Evolutionary conservation across 2,888 invertebrate species (phyloP), one percentile per base, ranked within the genome.

Genomic region (Callinectes sapidus): DNA sequence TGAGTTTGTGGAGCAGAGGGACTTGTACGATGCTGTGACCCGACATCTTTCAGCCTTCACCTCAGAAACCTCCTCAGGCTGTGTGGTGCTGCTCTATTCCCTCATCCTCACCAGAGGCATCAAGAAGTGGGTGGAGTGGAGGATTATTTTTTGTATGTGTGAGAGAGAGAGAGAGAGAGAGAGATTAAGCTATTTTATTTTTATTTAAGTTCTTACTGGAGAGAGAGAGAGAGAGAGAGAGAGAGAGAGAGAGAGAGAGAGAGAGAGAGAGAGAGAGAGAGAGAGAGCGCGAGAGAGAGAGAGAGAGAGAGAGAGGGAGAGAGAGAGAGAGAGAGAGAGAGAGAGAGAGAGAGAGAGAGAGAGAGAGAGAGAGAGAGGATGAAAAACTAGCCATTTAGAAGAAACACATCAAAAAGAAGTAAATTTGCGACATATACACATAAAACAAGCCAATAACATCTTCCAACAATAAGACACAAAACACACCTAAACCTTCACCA

Each of bases 41-140:
- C 95, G 95, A 55, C 95, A 95, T 88, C 94, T 95, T 2, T 94
- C 94, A 95, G 95, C 94, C 92, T 95, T 94, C 95, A 96, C 95
- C 95, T 95, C 42, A 92, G 93, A 94, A 71, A 94, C 93, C 61
- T 92, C 95, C 85, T 95, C 95, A 77, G 96, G 96, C n/a, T 96
- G 96, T 35, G 95, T 96, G 35, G 95, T 96, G 14, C 95, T 96
- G 18, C 95, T 96, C 18, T 96, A 96, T 95, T 96, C 96, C n/a
- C 95, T 95, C 61, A 95, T 96, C 87, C 95, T 96, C 28, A 96
- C 96, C 2, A 95, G 96, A 90, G 96, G 96, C 85, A 95, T 96
- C 55, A 95, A 96, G 71, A 95, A 95, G 96, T 96, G 95, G 95
- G 96, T 95, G 18, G 23, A 10, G 14, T 3, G 16, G 35, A 35